Percentiles rank a stretch among this genome's conserved stretches.
phyloP scores from a whole-genome alignment of 2,888 invertebrate species.

The Lithophane leautieri region DNA sequence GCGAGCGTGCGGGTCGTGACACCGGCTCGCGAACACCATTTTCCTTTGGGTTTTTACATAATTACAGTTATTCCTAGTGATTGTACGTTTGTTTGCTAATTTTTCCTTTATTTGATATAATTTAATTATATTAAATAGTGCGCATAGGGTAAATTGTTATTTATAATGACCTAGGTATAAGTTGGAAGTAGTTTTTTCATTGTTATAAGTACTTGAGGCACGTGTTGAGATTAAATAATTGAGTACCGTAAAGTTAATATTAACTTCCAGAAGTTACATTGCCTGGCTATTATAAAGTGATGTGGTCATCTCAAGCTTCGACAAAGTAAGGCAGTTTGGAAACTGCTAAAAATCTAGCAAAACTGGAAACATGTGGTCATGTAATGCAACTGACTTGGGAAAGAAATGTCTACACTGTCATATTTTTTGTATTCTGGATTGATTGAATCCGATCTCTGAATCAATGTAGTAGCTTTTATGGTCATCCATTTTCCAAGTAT shows the following conservation, averaged over 20 bases:
- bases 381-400: neutral
- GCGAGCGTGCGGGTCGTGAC: conserved; percentile 70
- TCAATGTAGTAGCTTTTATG: too few species aligned
- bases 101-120: conserved; percentile 61
- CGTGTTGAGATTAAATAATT: neutral
- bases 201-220: neutral
- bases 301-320: too few species aligned
- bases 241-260: neutral
- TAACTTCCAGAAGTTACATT: neutral
- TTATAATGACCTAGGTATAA: neutral
- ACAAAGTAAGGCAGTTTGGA: neutral
- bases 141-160: conserved; percentile 52
- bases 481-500: too few species aligned
- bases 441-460: too few species aligned
- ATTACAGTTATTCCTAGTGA: conserved; percentile 59
- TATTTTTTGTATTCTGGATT: too few species aligned
- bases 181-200: neutral
- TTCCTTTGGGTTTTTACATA: conserved; percentile 67
- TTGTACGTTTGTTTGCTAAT: conserved; percentile 52
- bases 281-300: too few species aligned
- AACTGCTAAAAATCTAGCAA: neutral
- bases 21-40: conserved; percentile 62
- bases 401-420: neutral
- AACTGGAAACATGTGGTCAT: too few species aligned
- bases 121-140: conserved; percentile 52